A percentile compares a stretch with the other conserved stretches of the same genome.
Conservation (phyloP, 2,888 invertebrate species). For the Microctonus brassicae region DNA sequence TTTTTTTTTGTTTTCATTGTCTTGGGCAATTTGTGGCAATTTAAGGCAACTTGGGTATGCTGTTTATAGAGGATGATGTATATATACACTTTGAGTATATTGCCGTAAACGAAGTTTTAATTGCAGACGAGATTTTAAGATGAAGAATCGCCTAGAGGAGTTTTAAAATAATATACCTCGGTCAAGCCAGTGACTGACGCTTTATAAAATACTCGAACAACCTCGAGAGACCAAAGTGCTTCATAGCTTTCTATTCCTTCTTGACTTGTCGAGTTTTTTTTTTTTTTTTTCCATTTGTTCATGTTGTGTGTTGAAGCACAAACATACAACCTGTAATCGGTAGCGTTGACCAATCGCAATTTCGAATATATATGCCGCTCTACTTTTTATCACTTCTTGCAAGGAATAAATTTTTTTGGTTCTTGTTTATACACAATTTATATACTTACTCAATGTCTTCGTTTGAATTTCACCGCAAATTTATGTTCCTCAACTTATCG, state of each 20-base stretch:
- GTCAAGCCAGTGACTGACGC: neutral
- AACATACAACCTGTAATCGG: neutral
- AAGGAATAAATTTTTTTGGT: neutral
- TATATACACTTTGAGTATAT: neutral
- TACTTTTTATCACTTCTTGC: constrained; percentile 23
- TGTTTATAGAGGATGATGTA: neutral
- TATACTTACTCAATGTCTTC: neutral
- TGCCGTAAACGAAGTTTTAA: constrained; percentile 33
- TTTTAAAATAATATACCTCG: neutral
- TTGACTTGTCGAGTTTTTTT: neutral
- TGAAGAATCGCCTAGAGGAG: neutral
- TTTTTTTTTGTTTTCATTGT: neutral
- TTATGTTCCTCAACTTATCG: neutral
- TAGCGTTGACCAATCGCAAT: neutral
- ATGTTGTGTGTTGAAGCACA: neutral
- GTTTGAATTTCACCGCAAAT: constrained; percentile 1
- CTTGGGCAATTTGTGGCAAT: neutral
- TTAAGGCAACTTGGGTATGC: neutral
- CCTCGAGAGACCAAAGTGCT: constrained; percentile 22
- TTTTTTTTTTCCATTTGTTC: neutral
- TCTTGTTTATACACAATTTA: neutral
- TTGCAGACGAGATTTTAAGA: constrained; percentile 22
- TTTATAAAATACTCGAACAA: neutral
- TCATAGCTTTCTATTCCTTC: neutral
- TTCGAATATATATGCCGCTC: constrained; percentile 11